phyloP scores from a whole-genome alignment of 2,113 vertebrate genomes.

The Otis tarda region DNA sequence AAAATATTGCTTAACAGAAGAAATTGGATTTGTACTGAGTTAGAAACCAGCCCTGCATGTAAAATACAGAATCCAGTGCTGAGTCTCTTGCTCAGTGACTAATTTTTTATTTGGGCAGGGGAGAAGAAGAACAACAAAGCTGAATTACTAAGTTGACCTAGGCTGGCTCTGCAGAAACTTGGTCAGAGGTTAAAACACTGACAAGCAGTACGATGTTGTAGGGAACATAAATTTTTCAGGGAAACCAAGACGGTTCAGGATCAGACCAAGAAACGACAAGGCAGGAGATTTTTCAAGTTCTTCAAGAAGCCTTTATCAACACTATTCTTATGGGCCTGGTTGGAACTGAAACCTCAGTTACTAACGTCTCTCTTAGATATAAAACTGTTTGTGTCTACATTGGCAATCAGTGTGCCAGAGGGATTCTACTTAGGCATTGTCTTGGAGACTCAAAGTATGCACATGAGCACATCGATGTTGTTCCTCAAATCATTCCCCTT shows the following conservation, averaged over 20 bases:
- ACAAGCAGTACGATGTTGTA: background rate
- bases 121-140: background rate
- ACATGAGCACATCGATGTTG: rapidly evolving
- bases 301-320: background rate
- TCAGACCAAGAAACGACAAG: background rate
- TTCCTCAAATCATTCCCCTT: background rate
- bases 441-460: background rate
- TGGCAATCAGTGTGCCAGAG: background rate
- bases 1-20: background rate
- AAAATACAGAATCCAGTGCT: background rate
- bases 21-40: background rate
- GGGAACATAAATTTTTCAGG: background rate
- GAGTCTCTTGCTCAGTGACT: background rate
- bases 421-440: background rate
- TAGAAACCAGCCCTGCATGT: background rate
- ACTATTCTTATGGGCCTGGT: background rate
- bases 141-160: background rate
- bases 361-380: background rate
- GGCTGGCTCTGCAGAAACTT: background rate
- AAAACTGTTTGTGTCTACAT: background rate
- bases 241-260: background rate
- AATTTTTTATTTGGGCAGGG: background rate
- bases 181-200: background rate
- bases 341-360: background rate
- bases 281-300: background rate